These are phyloP conservation scores for Thymelicus lineola DNA, from an alignment of 2,888 invertebrate genomes.

Conservation along the genomic window DNA sequence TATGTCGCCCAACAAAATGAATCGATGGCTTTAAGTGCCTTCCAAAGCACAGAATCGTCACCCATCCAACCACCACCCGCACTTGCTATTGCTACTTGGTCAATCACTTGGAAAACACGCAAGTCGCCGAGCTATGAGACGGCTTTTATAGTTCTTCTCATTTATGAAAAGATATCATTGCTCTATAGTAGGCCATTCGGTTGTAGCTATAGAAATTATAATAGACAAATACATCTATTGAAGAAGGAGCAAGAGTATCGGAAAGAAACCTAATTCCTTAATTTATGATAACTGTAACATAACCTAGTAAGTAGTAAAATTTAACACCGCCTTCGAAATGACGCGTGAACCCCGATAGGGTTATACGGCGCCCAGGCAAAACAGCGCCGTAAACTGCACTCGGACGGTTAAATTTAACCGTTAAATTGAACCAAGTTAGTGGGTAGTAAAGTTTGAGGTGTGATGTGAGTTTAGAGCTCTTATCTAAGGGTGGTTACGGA, in stretches of 20 bases:
- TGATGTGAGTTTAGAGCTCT: conserved; percentile 30
- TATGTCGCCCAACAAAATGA: no score
- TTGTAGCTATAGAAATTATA: no score
- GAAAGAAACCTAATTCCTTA: conserved; percentile 8
- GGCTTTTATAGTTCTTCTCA: no score
- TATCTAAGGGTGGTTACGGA: conserved; percentile 21
- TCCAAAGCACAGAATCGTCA: no score
- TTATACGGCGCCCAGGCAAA: conserved; percentile 43
- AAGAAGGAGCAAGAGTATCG: background rate
- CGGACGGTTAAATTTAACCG: conserved; percentile 52
- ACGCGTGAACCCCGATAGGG: conserved; percentile 45
- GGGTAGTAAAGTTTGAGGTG: conserved; percentile 34
- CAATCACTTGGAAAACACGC: no score
- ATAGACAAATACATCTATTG: no score
- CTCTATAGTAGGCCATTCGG: no score
- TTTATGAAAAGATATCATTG: no score
- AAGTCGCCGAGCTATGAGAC: no score
- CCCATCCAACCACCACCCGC: no score
- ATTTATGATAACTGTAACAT: conserved; percentile 1
- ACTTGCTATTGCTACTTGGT: no score
- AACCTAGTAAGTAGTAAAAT: conserved; percentile 39
- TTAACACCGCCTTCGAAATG: conserved; percentile 40
- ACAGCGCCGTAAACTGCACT: conserved; percentile 50
- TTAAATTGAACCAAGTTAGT: conserved; percentile 47
- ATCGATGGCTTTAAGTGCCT: no score